Base-by-base conservation (phyloP, 1,140 invertebrate species). In the Macrobrachium rosenbergii region DNA sequence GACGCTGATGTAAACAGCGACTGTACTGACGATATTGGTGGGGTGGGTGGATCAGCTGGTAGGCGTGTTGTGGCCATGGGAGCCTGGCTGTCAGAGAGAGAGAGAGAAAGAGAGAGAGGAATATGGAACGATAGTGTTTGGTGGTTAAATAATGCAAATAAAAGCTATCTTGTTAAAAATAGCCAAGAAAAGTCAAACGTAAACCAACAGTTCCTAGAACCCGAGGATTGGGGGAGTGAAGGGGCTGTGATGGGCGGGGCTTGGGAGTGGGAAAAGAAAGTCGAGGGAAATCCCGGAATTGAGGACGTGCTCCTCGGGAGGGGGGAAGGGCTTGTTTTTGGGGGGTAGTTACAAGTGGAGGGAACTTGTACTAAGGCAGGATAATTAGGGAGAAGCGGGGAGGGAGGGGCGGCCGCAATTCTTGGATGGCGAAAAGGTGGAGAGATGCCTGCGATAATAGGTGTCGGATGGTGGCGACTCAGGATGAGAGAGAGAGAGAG, bases 401-500 rank as follows among this genome's bases (percentile, higher is more conserved):
- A 23, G 19, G 14, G 43, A 52, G 45, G 21, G 75, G 10, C 5
- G 52, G 28, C 1, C 28, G 1, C 28, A 37, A 3, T 37, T 37
- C 28, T 37, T 37, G 28, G 28, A 37, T 37, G 28, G 3, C 28
- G 28, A 37, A 37, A 37, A 37, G 28, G 28, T 37, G 28, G 52
- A 52, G 52, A 52, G 52, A 52, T 10, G 52, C 7, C 0, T 10
- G 52, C 7, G 52, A 52, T 16, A 64, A 11, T 19, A 67, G 79
- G 63, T 21, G 19, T 17, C 7, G n/a, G 17, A n/a, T 12, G 58
- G 62, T 21, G 59, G 78, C 23, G 78, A 80, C 19, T 60, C 8
- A 62, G 78, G 37, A n/a, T 63, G 23, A 81, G 78, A 80, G 21
- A 45, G 79, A 67, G 23, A 81, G 59, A 81, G 58, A 63, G 78